phyloP scores from a whole-genome alignment of 1,140 invertebrate species.

The Drosophila kepulauana region DNA sequence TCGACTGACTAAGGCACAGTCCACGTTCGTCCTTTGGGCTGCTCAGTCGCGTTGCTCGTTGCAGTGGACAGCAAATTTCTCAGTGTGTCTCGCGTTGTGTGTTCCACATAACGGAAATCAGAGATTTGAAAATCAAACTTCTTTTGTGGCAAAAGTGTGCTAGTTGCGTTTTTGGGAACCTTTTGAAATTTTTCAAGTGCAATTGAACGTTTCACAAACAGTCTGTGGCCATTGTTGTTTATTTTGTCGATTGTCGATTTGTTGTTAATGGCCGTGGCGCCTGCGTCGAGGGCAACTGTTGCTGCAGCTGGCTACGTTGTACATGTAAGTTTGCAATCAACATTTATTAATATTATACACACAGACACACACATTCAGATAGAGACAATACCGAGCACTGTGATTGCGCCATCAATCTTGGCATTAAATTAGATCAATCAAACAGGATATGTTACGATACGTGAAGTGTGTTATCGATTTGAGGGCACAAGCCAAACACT shows the following conservation, averaged over 20 bases:
- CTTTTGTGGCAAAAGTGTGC: conserved; percentile 21
- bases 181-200: conserved; percentile 22
- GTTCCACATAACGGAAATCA: conserved; percentile 18
- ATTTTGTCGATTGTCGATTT: conserved; percentile 11
- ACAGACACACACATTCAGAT: not conserved
- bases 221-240: conserved; percentile 22
- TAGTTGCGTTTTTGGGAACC: not conserved
- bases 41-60: conserved; percentile 74
- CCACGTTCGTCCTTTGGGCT: conserved; percentile 78
- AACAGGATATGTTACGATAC: conserved; percentile 40
- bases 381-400: not conserved
- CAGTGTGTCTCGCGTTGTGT: conserved; percentile 32
- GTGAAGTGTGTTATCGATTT: conserved; percentile 65
- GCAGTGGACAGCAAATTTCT: conserved; percentile 29
- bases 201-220: conserved; percentile 15
- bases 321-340: conserved; percentile 66
- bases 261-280: conserved; percentile 49
- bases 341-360: not conserved
- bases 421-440: conserved; percentile 75
- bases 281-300: conserved; percentile 62
- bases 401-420: conserved; percentile 67
- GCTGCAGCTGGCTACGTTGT: conserved; percentile 54
- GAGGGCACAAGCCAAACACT: conserved; percentile 6
- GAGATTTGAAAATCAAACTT: conserved; percentile 24
- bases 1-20: conserved; percentile 65